Evolutionary conservation across 2,888 invertebrate species (phyloP).

Genomic region (Sisyra nigra): DNA sequence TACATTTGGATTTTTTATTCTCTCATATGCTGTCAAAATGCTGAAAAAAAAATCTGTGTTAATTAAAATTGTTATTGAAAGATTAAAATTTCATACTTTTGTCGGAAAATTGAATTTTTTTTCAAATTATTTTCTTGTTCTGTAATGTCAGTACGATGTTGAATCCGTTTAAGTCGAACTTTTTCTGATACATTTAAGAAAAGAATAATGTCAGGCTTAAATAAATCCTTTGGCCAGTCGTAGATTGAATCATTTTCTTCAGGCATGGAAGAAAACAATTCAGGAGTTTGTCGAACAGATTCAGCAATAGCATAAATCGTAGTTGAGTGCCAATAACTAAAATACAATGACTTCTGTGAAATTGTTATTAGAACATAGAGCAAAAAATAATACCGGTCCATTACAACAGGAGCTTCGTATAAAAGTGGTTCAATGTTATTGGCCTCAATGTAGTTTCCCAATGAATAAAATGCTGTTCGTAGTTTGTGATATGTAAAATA

Average conservation of each 20-base stretch:
- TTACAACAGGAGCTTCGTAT: conserved; percentile 23
- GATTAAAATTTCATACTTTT: conserved; percentile 19
- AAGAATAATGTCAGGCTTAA: conserved; percentile 27
- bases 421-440: conserved; percentile 21
- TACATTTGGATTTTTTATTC: conserved; percentile 12
- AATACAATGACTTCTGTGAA: conserved; percentile 6
- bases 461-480: conserved; percentile 26
- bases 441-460: conserved; percentile 31
- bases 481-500: conserved; percentile 22
- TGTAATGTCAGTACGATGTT: conserved; percentile 18
- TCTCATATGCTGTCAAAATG: conserved; percentile 11
- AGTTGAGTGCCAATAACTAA: conserved; percentile 31
- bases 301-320: conserved; percentile 28
- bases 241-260: conserved; percentile 20
- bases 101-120: conserved; percentile 18
- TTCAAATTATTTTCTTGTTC: conserved; percentile 21
- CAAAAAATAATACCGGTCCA: conserved; percentile 25
- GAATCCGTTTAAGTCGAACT: conserved; percentile 21
- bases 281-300: conserved; percentile 17
- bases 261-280: conserved; percentile 17
- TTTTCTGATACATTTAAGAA: conserved; percentile 27
- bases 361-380: background rate
- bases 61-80: background rate
- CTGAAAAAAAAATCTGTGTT: conserved; percentile 10
- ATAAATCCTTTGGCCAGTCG: conserved; percentile 28